Evolutionary conservation across 37 sponge, comb jelly and placozoan species (phyloP), one percentile per base, ranked within the genome.

Genomic region (Chondrilla cf. caribensis): DNA sequence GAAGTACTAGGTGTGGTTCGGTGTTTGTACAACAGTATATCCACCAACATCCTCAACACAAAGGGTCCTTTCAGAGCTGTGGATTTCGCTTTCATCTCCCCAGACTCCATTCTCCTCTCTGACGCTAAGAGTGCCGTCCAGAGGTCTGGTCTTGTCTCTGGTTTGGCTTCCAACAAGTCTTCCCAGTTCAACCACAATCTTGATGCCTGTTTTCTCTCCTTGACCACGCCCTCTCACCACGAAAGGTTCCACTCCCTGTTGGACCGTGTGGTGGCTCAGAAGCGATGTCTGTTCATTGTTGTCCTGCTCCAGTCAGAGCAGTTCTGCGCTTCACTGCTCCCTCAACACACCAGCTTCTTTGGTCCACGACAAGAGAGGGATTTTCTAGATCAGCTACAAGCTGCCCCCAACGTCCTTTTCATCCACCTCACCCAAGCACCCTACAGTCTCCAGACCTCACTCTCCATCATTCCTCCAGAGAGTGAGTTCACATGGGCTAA

Each of bases 401-500:
- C 75, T 0, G 54, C 77, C 5, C 31, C 8, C 15, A 93, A 93
- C 31, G 85, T 84, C 36, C 65, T 93, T 41, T 44, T 89, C 35
- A 51, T 93, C 37, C 78, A 68, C 73, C 67, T 90, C 15, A 83
- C 92, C 0, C 86, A 92, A 28, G 70, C 72, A 0, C 94, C 94
- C 0, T 93, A 87, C 80, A 35, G 60, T 0, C 79, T 93, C 17
- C 84, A 81, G 43, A 89, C 87, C 79, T 81, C 73, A 54, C 79
- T 79, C 7, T 93, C 88, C 18, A 58, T 89, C 35, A 39, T 93
- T 40, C 68, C 91, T 1, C 17, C 66, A 6, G 57, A 60, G 40
- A 87, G 87, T 65, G 92, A 93, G 77, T 58, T 93, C 77, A 58
- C 81, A 24, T 93, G 94, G 94, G 81, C 79, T 24, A n/a, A 44